Evolutionary conservation across 2,797 vertebrate species (phyloP).

Genomic region (Threskiornis aethiopicus): DNA sequence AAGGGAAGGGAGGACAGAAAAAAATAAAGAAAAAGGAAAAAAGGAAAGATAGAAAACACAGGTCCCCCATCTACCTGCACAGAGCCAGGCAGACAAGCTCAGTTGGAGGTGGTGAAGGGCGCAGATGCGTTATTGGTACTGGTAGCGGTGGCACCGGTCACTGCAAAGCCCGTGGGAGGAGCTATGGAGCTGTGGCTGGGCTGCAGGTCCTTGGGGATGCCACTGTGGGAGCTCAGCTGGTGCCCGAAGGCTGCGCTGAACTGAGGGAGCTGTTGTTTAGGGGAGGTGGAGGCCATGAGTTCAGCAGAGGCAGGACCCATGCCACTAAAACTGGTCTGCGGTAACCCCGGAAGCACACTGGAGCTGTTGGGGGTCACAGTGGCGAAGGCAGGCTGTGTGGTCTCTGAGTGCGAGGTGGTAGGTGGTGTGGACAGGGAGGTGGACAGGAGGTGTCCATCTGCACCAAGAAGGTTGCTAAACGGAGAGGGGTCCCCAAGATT

Average conservation of each 20-base stretch:
- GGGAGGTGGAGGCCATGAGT: slow-evolving; percentile 87
- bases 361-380: slow-evolving; percentile 83
- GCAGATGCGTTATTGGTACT: slow-evolving; percentile 89
- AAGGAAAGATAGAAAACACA: slow-evolving; percentile 60
- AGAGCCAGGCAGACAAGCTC: slow-evolving; percentile 76
- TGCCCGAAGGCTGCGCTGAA: slow-evolving; percentile 99
- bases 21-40: slow-evolving; percentile 48
- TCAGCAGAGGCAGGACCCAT: slow-evolving; percentile 85
- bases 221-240: slow-evolving; percentile 96
- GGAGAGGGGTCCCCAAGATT: slow-evolving; percentile 89
- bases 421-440: slow-evolving; percentile 96
- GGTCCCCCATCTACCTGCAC: slow-evolving; percentile 72
- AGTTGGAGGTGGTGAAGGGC: slow-evolving; percentile 88
- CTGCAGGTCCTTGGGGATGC: slow-evolving; percentile 99
- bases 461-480: slow-evolving; percentile 90
- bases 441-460: slow-evolving; percentile 95
- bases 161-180: slow-evolving; percentile 93
- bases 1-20: slow-evolving; percentile 56
- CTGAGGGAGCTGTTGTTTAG: slow-evolving; percentile 98
- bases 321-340: slow-evolving; percentile 89
- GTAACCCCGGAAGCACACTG: slow-evolving; percentile 88
- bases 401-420: slow-evolving; percentile 90
- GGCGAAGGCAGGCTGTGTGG: slow-evolving; percentile 92
- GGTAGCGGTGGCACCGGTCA: slow-evolving; percentile 92
- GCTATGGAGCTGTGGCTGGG: slow-evolving; percentile 99